Base-by-base conservation (phyloP, 1,140 invertebrate species). In the Parapsyche elsis region DNA sequence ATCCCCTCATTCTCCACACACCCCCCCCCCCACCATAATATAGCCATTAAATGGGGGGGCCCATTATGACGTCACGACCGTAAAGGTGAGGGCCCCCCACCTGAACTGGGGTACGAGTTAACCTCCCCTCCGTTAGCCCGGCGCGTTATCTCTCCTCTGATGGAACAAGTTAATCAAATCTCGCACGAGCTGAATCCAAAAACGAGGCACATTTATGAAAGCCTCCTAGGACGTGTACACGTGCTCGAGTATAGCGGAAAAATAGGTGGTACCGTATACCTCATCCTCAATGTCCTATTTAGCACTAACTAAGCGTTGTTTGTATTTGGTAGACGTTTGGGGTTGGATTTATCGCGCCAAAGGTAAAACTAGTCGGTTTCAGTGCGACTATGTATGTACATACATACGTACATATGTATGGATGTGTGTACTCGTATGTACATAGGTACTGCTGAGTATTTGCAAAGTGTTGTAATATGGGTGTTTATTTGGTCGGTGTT, bases 1-100 rank as follows among this genome's bases (percentile, higher is more conserved):
- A 75, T 2, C 45, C 71, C 14, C 49, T 26, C n/a, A n/a, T n/a
- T n/a, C n/a, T 12, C 16, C 30, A n/a, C 57, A 9, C 9, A 5
- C 1, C 49, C 21, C 16, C 59, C 14, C 9, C 12, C 1, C 49
- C 21, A 0, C 59, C 14, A 7, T 57, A 49, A 75, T 75, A 57
- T 24, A 57, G 45, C 38, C 49, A 57, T 75, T 75, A 75, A 75
- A 75, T 23, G 46, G 49, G 46, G 49, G 16, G 24, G 0, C 21
- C 45, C 73, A 75, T 75, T 75, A 75, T 57, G 73, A 75, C 73
- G 73, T 57, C 73, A 49, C 24, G 12, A 24, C 19, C 45, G 46
- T 57, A 57, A 75, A 57, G 73, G 73, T 75, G 49, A 74, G 24
- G 5, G 2, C 19, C 1, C 49, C 10, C 10, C 49, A 12, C 49